These are phyloP conservation scores for Danaus plexippus DNA, from an alignment of 1,140 invertebrate genomes.

Conservation along the genomic window DNA sequence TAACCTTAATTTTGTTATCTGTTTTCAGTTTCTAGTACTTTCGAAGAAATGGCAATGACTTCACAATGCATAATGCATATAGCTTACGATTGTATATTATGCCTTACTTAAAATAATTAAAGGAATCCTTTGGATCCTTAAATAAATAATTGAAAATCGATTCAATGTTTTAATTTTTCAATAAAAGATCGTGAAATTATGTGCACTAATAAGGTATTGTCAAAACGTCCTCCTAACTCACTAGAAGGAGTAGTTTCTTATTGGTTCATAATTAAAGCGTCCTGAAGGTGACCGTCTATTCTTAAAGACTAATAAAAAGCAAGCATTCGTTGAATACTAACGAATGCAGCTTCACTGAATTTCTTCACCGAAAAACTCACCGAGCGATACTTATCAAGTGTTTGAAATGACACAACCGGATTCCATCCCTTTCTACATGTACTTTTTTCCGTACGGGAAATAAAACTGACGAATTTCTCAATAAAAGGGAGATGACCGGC, in stretches of 20 bases:
- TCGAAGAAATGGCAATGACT: not conserved
- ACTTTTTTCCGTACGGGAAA: slow-evolving; percentile 53
- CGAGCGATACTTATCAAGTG: slow-evolving; percentile 70
- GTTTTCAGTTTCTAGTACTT: slow-evolving; percentile 1
- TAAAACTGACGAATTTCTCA: slow-evolving; percentile 72
- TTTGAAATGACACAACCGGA: slow-evolving; percentile 72
- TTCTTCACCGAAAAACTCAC: slow-evolving; percentile 57
- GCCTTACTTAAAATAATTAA: no score
- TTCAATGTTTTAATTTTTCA: slow-evolving; percentile 14
- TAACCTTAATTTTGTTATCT: not conserved
- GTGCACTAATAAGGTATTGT: slow-evolving; percentile 51
- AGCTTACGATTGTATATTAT: no score
- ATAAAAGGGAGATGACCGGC: slow-evolving; percentile 68
- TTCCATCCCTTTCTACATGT: slow-evolving; percentile 57
- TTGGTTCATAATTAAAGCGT: slow-evolving; percentile 62
- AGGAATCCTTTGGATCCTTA: no score
- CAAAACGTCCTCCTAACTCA: slow-evolving; percentile 28
- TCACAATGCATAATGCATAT: no score
- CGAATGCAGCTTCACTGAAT: slow-evolving; percentile 60
- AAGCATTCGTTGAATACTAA: slow-evolving; percentile 58
- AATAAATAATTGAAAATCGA: not conserved
- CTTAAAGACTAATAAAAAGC: slow-evolving; percentile 50
- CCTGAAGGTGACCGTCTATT: slow-evolving; percentile 64
- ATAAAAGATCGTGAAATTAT: slow-evolving; percentile 28
- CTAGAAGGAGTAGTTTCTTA: slow-evolving; percentile 54